Evolutionary conservation across 2,888 invertebrate species (phyloP), one percentile per base, ranked within the genome.

Genomic region (Dicyrtomina minuta): DNA sequence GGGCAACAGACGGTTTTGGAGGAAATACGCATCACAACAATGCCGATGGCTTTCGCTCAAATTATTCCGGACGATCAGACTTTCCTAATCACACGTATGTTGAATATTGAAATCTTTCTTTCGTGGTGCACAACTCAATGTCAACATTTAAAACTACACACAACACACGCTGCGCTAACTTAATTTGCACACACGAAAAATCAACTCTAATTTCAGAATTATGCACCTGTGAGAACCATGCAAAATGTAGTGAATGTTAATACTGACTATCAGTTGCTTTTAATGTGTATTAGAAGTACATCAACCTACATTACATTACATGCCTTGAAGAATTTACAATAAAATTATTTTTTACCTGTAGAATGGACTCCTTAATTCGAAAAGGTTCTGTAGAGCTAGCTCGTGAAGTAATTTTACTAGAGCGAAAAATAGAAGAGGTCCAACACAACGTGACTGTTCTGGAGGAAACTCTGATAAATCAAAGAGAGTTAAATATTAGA

Each of bases 341-440:
- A n/a, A n/a, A n/a, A n/a, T n/a, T n/a, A n/a, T n/a, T n/a, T n/a
- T n/a, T n/a, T n/a, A n/a, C n/a, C n/a, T n/a, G n/a, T 70, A 87
- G 88, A 78, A 79, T 87, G 67, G 88, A 88, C 75, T 82, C 83
- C 10, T 80, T 89, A 5, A 80, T 87, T 56, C 84, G 83, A 70
- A 80, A 87, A 68, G 85, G 86, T 0, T 84, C 84, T 58, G 86
- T 86, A 0, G 88, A 88, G 73, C 79, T 89, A 17, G 86, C 87
- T 0, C 86, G 87, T 74, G 83, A 87, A 71, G 81, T 88, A 24
- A 85, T 89, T 67, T 86, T 87, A 0, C 82, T 87, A 0, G 85
- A 85, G 1, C 80, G 89, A 41, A 86, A 87, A 71, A 79, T 87
- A 6, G 87, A 87, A 77, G 88, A 88, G 76, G 83, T 87, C 53